Evolutionary conservation across 2,797 vertebrate genomes (phyloP), one percentile per base, ranked within the genome.

Genomic region (Alauda arvensis): DNA sequence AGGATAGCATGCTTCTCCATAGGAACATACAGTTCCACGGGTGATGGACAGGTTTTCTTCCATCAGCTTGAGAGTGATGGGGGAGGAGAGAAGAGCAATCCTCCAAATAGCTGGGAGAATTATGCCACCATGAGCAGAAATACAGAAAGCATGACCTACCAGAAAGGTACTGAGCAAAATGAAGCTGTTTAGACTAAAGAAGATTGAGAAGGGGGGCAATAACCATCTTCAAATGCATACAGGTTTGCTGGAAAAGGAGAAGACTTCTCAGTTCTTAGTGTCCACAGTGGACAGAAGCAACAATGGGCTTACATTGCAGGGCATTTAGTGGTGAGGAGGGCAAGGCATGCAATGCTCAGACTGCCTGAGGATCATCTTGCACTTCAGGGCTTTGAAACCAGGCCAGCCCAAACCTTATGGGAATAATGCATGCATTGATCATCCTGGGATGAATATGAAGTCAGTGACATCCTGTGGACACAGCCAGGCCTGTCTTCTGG

Each of bases 41-140:
- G 62, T 92, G 77, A 87, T 56, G 53, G 60, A 85, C 65, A 77
- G 87, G 51, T 92, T 92, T 92, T 82, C 61, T 86, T 74, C 85
- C 86, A 67, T 82, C 85, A 80, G 19, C 55, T 34, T 84, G 57
- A 88, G 59, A 63, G 46, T 12, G 26, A 71, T n/a, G 68, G 29
- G 53, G 46, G 57, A 92, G 46, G 46, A 91, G 7, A 74, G 23
- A 31, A 70, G 31, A 78, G 39, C 63, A 70, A 34, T 87, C 25
- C 56, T 69, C 14, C 60, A 81, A 43, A 78, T 21, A 72, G 40
- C 55, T 80, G 67, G 61, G 46, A 85, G 43, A 83, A 67, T 65
- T 70, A 56, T n/a, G 77, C 45, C 4, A 3, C 34, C 49, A 40
- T 13, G n/a, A 85, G 77, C 56, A 83, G 79, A 91, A 42, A 49